Conservation (phyloP, 2,797 vertebrate species). For the Sylvilagus floridanus region DNA sequence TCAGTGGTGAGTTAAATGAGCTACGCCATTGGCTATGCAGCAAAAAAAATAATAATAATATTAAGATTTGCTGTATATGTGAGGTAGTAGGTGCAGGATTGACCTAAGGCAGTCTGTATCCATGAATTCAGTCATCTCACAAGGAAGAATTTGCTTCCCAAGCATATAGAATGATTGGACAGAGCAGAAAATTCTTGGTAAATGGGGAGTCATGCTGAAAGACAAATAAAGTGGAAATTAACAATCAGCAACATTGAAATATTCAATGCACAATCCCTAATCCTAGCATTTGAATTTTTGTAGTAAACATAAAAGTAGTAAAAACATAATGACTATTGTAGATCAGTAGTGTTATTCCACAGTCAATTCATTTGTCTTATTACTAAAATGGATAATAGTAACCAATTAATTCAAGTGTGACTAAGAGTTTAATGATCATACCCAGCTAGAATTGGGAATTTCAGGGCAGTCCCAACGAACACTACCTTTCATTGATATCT, state of each 20-base stretch:
- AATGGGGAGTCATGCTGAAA: neutral
- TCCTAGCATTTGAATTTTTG: slow-evolving; percentile 25
- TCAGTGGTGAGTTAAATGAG: neutral
- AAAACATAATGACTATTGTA: neutral
- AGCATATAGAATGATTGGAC: neutral
- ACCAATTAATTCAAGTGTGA: neutral
- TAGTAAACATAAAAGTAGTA: slow-evolving; percentile 16
- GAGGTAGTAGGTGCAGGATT: neutral
- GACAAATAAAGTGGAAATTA: neutral
- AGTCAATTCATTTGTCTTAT: neutral
- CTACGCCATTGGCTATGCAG: neutral
- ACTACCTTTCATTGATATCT: neutral
- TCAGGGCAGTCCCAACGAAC: neutral
- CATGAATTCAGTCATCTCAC: neutral
- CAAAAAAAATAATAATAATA: neutral
- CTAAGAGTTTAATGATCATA: neutral
- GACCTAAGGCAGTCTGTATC: neutral
- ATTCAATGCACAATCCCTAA: neutral
- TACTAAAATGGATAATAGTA: neutral
- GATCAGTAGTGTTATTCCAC: neutral
- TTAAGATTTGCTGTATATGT: neutral
- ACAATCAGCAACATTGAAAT: neutral
- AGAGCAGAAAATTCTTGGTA: neutral
- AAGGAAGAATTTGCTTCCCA: neutral
- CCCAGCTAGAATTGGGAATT: neutral